A percentile compares a stretch with the other conserved stretches of the same genome.
Conservation (phyloP, 2,113 vertebrate genomes). For the Neolamprologus modestus region DNA sequence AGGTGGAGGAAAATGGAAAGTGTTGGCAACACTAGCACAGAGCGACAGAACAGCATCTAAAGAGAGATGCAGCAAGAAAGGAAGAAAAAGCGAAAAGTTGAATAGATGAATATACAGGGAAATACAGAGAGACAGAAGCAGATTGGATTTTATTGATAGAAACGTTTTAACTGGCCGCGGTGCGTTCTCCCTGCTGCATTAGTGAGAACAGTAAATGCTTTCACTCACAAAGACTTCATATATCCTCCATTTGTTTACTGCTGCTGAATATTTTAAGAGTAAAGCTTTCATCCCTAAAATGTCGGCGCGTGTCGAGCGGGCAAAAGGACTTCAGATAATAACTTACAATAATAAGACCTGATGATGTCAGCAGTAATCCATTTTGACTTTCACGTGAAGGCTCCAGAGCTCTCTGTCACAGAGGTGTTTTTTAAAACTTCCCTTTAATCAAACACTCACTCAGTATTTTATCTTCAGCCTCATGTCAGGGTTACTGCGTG, state of each 20-base stretch:
- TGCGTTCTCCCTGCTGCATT: slow-evolving; percentile 1
- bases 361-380: slow-evolving; percentile 11
- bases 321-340: not conserved
- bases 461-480: not conserved
- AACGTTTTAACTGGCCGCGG: not conserved
- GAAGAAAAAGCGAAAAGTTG: not conserved
- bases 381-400: not conserved
- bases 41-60: not conserved
- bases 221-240: slow-evolving; percentile 29
- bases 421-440: not conserved
- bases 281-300: slow-evolving; percentile 30
- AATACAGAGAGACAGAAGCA: not conserved
- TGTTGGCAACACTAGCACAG: not conserved
- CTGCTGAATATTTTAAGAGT: slow-evolving; percentile 45
- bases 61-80: not conserved
- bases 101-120: not conserved
- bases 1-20: not conserved
- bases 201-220: slow-evolving; percentile 37
- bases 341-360: not conserved
- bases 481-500: not conserved
- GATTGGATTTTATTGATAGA: slow-evolving; percentile 37
- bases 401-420: not conserved
- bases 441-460: not conserved
- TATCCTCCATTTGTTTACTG: slow-evolving; percentile 28
- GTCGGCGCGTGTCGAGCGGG: not conserved